Percentiles rank a stretch among this genome's conserved stretches.
Conservation (phyloP, 2,888 invertebrate genomes). For the Pogonocherus hispidulus region DNA sequence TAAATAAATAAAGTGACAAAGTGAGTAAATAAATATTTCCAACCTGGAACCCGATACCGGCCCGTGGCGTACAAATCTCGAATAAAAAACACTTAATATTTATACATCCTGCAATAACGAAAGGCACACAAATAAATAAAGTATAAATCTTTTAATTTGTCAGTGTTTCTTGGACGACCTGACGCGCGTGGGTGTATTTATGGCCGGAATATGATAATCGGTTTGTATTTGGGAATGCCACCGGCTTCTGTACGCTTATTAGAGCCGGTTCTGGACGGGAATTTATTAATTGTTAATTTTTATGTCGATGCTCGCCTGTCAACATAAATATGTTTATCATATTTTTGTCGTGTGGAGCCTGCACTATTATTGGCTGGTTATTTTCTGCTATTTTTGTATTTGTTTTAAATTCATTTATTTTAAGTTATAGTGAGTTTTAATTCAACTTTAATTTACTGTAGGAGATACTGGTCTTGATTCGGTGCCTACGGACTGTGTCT, state of each 20-base stretch:
- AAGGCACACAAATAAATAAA: conserved; percentile 58
- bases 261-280: conserved; percentile 57
- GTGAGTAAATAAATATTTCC: conserved; percentile 31
- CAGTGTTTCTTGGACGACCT: conserved; percentile 60
- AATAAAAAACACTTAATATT: conserved; percentile 46
- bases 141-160: conserved; percentile 67
- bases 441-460: too few species aligned
- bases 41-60: conserved; percentile 21
- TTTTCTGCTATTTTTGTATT: too few species aligned
- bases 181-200: conserved; percentile 64
- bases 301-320: conserved; percentile 65
- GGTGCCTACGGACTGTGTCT: too few species aligned
- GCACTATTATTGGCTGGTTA: not conserved
- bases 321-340: conserved; percentile 57
- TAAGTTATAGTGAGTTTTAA: too few species aligned
- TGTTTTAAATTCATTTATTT: too few species aligned
- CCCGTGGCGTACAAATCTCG: conserved; percentile 8
- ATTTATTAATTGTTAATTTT: conserved; percentile 67
- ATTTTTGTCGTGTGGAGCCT: conserved; percentile 1
- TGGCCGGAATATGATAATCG: conserved; percentile 64
- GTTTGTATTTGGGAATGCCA: conserved; percentile 60
- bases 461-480: too few species aligned
- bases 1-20: conserved; percentile 33
- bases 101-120: conserved; percentile 59
- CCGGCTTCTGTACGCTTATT: conserved; percentile 64